Conservation (phyloP, 2,888 invertebrate species). For the Acanthococcus lagerstroemiae region DNA sequence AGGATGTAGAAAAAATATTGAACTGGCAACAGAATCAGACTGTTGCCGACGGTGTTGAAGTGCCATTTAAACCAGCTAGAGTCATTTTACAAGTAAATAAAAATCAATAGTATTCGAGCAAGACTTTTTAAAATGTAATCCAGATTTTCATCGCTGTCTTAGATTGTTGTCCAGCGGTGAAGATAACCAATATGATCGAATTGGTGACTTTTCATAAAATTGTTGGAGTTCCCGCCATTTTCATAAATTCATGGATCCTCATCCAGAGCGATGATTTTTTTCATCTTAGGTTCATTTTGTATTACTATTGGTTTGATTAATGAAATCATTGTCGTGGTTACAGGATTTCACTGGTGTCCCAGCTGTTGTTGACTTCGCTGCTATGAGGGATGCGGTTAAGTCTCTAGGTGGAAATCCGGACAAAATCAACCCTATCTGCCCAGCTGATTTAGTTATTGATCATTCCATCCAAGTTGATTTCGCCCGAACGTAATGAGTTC, state of each 20-base stretch:
- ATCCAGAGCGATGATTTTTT: neutral
- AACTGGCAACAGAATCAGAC: slow-evolving; percentile 73
- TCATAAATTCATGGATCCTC: neutral
- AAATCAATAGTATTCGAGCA: neutral
- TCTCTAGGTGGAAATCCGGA: slow-evolving; percentile 76
- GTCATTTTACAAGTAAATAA: slow-evolving; percentile 78
- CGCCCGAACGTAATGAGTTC: slow-evolving; percentile 60
- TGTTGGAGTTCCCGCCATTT: too few species aligned
- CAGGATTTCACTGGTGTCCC: slow-evolving; percentile 94
- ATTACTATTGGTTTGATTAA: too few species aligned
- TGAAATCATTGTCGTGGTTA: too few species aligned
- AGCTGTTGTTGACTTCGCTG: slow-evolving; percentile 96
- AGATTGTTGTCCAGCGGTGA: too few species aligned
- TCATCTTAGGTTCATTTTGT: neutral
- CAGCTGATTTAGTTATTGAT: slow-evolving; percentile 95
- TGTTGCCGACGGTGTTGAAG: slow-evolving; percentile 65
- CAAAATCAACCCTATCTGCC: slow-evolving; percentile 92
- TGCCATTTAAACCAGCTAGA: slow-evolving; percentile 90
- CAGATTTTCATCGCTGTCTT: too few species aligned
- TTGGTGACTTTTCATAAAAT: too few species aligned
- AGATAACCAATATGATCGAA: too few species aligned
- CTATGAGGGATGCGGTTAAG: slow-evolving; percentile 92
- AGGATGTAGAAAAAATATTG: slow-evolving; percentile 80
- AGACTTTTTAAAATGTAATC: too few species aligned
- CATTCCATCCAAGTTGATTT: slow-evolving; percentile 97